These are phyloP conservation scores for Caerostris darwini DNA, from an alignment of 1,140 invertebrate genomes.

Conservation along the genomic window DNA sequence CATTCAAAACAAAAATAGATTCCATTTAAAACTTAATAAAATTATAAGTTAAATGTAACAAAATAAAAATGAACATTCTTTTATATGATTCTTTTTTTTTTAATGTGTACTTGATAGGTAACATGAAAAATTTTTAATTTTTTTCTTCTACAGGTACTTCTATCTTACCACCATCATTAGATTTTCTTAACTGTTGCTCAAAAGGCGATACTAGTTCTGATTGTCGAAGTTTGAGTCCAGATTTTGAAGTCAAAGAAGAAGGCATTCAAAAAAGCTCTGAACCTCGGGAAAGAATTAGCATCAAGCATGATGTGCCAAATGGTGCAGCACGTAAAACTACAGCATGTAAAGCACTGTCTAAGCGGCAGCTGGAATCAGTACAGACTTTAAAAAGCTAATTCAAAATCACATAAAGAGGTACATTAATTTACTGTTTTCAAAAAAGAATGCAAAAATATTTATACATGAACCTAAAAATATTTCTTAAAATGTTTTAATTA, in stretches of 20 bases:
- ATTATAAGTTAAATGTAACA: too few species aligned
- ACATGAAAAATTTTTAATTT: not conserved
- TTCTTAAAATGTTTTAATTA: not conserved
- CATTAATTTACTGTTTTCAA: too few species aligned
- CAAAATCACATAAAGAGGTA: constrained; percentile 65
- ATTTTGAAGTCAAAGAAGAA: constrained; percentile 36
- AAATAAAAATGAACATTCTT: too few species aligned
- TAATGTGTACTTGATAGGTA: not conserved
- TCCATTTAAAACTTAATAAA: not conserved
- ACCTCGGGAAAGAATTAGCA: constrained; percentile 4
- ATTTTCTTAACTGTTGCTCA: constrained; percentile 87
- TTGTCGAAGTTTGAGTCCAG: constrained; percentile 75
- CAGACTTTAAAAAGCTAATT: constrained; percentile 19
- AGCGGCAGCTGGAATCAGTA: constrained; percentile 2
- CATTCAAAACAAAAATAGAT: not conserved
- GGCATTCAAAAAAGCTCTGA: not conserved
- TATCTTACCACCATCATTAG: constrained; percentile 87
- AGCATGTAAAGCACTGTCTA: constrained; percentile 55
- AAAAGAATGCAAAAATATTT: too few species aligned
- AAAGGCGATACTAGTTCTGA: constrained; percentile 77
- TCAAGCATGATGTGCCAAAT: constrained; percentile 47
- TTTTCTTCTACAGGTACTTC: constrained; percentile 85
- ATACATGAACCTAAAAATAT: too few species aligned
- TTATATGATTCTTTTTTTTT: not conserved
- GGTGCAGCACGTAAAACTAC: constrained; percentile 29